Conservation (phyloP, 2,888 invertebrate species). For the Drosophila kuntzei region DNA sequence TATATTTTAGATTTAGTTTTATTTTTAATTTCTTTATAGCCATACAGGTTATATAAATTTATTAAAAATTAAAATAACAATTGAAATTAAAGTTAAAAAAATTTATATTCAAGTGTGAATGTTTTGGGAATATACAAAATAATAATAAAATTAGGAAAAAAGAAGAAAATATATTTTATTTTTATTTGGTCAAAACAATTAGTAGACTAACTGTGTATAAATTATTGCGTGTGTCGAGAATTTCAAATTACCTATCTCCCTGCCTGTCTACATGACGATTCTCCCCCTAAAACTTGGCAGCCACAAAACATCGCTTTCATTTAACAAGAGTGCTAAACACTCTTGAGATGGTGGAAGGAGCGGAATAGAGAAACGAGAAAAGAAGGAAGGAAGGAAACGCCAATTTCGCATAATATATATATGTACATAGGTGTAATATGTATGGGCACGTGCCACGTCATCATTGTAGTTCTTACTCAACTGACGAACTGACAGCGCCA, state of each 20-base stretch:
- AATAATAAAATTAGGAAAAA: no score
- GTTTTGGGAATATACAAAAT: no score
- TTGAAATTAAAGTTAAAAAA: no score
- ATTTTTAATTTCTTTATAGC: no score
- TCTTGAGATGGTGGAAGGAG: not conserved
- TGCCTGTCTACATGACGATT: not conserved
- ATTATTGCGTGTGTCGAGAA: slow-evolving; percentile 44
- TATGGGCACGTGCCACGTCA: slow-evolving; percentile 40
- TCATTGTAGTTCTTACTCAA: slow-evolving; percentile 4
- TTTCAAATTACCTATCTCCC: slow-evolving; percentile 48
- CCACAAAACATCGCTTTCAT: slow-evolving; percentile 53
- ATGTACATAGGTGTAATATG: slow-evolving; percentile 35
- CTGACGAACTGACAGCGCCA: slow-evolving; percentile 52
- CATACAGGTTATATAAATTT: no score
- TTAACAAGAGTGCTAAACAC: slow-evolving; percentile 69
- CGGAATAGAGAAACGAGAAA: not conserved
- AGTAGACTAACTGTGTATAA: not conserved
- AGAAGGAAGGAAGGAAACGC: slow-evolving; percentile 28
- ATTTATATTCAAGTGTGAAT: no score
- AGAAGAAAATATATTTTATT: no score
- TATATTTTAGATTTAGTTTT: no score
- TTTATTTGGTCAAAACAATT: no score
- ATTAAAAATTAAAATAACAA: no score
- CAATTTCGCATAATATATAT: slow-evolving; percentile 40
- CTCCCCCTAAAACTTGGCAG: not conserved